Evolutionary conservation across 2,888 invertebrate genomes (phyloP).

Genomic region (Argynnis bischoffii): DNA sequence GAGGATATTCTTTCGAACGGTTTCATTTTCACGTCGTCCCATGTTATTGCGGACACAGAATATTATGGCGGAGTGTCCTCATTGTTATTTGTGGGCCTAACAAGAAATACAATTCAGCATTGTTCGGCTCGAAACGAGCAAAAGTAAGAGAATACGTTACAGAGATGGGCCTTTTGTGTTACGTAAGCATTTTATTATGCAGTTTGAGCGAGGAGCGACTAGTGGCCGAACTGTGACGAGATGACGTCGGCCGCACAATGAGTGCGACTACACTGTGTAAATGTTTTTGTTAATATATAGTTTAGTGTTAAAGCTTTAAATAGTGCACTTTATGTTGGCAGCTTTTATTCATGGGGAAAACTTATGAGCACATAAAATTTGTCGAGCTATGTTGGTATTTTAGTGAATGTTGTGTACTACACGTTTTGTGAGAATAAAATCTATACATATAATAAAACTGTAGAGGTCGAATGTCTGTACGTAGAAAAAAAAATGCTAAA

Average conservation of each 20-base stretch:
- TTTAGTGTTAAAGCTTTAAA: not conserved
- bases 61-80: slow-evolving; percentile 1
- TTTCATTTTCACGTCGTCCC: not conserved
- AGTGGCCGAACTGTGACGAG: slow-evolving; percentile 19
- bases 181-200: slow-evolving; percentile 21
- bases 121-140: slow-evolving; percentile 10
- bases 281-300: not conserved
- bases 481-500: too few relatives aligned
- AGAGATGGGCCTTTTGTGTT: slow-evolving; percentile 14
- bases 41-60: slow-evolving; percentile 1
- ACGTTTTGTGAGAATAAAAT: too few relatives aligned
- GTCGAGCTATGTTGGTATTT: not conserved
- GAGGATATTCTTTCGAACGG: not conserved
- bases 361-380: not conserved
- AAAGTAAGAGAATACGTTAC: slow-evolving; percentile 14
- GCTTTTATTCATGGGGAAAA: not conserved
- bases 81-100: slow-evolving; percentile 12
- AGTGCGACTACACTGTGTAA: slow-evolving; percentile 2
- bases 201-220: slow-evolving; percentile 2
- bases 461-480: too few relatives aligned
- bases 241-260: slow-evolving; percentile 13
- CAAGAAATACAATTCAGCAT: slow-evolving; percentile 4
- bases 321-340: not conserved
- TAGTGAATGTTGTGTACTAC: too few relatives aligned
- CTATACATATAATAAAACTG: too few relatives aligned